Percentiles rank a stretch among this genome's conserved stretches.
Evolutionary conservation across 2,797 vertebrate species (phyloP).

Genomic region (Scleropages formosus): DNA sequence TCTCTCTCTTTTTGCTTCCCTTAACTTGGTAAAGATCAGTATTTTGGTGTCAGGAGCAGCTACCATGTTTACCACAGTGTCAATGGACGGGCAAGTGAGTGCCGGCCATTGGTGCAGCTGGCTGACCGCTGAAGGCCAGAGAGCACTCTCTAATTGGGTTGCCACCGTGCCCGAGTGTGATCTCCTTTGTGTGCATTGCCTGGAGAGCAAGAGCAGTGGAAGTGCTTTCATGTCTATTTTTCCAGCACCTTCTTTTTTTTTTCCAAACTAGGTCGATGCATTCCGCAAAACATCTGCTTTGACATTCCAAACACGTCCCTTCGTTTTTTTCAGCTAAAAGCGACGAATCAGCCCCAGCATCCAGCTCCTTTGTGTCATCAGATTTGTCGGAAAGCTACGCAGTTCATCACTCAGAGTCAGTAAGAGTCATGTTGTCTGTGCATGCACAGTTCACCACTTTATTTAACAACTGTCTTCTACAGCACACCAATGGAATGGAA

Average conservation of each 20-base stretch:
- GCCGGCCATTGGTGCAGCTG: not conserved
- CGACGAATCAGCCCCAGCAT: constrained; percentile 52
- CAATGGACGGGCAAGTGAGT: not conserved
- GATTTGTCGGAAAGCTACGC: constrained; percentile 58
- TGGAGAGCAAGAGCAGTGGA: constrained; percentile 58
- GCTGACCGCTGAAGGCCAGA: not conserved
- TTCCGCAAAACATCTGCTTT: constrained; percentile 50
- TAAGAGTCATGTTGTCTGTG: constrained; percentile 55
- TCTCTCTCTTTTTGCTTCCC: not conserved
- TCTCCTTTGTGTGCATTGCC: constrained; percentile 8
- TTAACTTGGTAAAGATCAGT: constrained; percentile 6
- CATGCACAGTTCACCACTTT: constrained; percentile 33
- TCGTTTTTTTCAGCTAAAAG: constrained; percentile 43
- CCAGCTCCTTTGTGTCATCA: constrained; percentile 55
- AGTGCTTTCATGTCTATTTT: constrained; percentile 68
- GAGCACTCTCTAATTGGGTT: constrained; percentile 22
- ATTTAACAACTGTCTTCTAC: not conserved
- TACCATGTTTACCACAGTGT: constrained; percentile 4
- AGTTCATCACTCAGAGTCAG: constrained; percentile 57
- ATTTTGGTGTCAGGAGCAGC: not conserved
- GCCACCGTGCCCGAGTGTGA: not conserved
- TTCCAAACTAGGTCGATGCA: constrained; percentile 1
- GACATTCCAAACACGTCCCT: constrained; percentile 57
- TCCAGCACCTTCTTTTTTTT: constrained; percentile 48
- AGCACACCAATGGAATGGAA: not conserved